Evolutionary conservation across 2,797 vertebrate species (phyloP).

Genomic region (Huso huso): DNA sequence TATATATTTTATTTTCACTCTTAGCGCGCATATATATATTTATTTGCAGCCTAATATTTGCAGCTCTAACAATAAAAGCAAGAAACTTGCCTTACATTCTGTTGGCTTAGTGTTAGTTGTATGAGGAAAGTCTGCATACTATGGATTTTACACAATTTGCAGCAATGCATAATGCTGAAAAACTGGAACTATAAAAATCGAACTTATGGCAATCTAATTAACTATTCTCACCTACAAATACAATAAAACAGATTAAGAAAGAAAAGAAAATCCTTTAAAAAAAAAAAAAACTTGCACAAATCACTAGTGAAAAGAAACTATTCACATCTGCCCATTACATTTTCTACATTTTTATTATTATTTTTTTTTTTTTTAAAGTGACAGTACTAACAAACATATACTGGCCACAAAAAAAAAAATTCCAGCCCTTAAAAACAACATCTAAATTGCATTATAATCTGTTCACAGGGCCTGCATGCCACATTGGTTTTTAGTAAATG

Average conservation of each 20-base stretch:
- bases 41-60: slow-evolving; percentile 9
- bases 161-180: slow-evolving; percentile 20
- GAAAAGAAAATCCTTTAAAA: slow-evolving; percentile 10
- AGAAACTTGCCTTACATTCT: slow-evolving; percentile 5
- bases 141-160: slow-evolving; percentile 42
- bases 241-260: background rate
- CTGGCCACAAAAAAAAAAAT: background rate
- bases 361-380: slow-evolving; percentile 31
- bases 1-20: slow-evolving; percentile 17
- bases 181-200: slow-evolving; percentile 14
- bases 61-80: slow-evolving; percentile 20
- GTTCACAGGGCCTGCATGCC: slow-evolving; percentile 3
- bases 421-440: slow-evolving; percentile 10
- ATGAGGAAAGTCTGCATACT: slow-evolving; percentile 14
- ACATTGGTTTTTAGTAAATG: slow-evolving; percentile 12
- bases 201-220: slow-evolving; percentile 28
- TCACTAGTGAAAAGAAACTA: slow-evolving; percentile 1
- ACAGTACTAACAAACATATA: slow-evolving; percentile 29
- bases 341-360: slow-evolving; percentile 12
- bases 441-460: slow-evolving; percentile 13
- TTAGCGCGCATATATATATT: slow-evolving; percentile 27
- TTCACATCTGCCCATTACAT: slow-evolving; percentile 14
- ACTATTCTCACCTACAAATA: slow-evolving; percentile 21
- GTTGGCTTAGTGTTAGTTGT: slow-evolving; percentile 23
- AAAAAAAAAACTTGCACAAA: background rate